These are phyloP conservation scores for Sander vitreus DNA, from an alignment of 2,113 vertebrate species.

Conservation along the genomic window DNA sequence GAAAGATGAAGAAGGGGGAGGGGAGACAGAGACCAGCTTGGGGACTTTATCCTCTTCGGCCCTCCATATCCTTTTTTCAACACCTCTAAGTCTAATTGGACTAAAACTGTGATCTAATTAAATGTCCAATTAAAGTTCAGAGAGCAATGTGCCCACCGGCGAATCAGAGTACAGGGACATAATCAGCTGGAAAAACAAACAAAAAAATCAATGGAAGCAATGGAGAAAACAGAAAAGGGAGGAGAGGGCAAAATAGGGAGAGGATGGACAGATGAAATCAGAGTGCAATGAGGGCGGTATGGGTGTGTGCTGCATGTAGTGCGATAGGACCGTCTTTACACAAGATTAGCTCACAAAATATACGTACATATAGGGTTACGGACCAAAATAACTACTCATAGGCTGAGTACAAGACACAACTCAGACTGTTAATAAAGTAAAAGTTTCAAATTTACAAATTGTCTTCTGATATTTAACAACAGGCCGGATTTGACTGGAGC, in stretches of 20 bases:
- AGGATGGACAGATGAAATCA: constrained; percentile 52
- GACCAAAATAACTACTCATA: constrained; percentile 1
- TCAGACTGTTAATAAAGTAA: not conserved
- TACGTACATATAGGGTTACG: not conserved
- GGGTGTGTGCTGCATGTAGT: constrained; percentile 24
- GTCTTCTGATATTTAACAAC: not conserved
- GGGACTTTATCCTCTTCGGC: constrained; percentile 74
- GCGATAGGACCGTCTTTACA: not conserved
- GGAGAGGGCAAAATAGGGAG: constrained; percentile 46
- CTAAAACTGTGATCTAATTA: constrained; percentile 90
- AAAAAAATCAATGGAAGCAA: constrained; percentile 84
- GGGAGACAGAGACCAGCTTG: constrained; percentile 69
- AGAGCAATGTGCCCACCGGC: constrained; percentile 85
- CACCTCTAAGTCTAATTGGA: constrained; percentile 86
- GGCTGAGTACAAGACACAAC: not conserved
- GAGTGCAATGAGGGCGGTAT: constrained; percentile 6
- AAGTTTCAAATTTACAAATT: not conserved
- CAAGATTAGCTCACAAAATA: constrained; percentile 5
- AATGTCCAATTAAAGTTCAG: constrained; percentile 89
- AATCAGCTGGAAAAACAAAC: constrained; percentile 87
- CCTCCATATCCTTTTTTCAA: constrained; percentile 61
- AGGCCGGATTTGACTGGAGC: not conserved
- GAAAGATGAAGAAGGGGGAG: constrained; percentile 19
- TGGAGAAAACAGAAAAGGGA: constrained; percentile 55
- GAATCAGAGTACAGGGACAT: constrained; percentile 84